Base-by-base conservation (phyloP, 2,888 invertebrate genomes). In the Euzophera pinguis region DNA sequence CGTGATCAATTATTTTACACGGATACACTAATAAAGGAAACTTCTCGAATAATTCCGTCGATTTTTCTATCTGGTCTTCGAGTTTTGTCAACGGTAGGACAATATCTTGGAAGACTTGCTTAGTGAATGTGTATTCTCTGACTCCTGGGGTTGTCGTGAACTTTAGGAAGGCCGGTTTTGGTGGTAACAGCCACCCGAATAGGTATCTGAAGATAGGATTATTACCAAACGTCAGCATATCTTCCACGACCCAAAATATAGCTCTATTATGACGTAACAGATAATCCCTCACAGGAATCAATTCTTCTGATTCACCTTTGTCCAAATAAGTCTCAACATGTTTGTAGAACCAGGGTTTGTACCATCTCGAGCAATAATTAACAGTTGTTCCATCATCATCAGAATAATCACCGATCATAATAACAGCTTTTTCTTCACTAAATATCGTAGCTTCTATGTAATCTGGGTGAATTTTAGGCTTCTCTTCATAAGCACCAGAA, bases 341-440 rank as follows among this genome's bases (percentile, higher is more conserved):
- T 61, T 93, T 93, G 63, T 94, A 94, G 71, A 93, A 94, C 94
- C 94, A 94, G 0, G 94, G 93, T 63, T 94, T 94, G 73, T 93
- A 93, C 93, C 94, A 94, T 17, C 76, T 82, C 0, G 92, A 91
- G 48, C 93, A 87, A 54, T 89, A 73, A 59, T 94, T 94, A 0
- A 92, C 78, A 0, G 82, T 64, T n/a, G 91, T 62, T 0, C 72
- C 78, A 0, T 83, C 73, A 50, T 93, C 91, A 43, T 94, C 92
- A 0, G 92, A 88, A 65, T 93, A 94, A 55, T 93, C 92, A 0
- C 93, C 94, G 0, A 90, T 83, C 93, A 93, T 94, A 8, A 94
- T 79, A 0, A 94, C 94, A 0, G 93, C 93, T 51, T 92, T 87
- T 43, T 93, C 88, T 60, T 91, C 91, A 54, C 84, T 91, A 62